Evolutionary conservation across 2,113 vertebrate species (phyloP), one percentile per base, ranked within the genome.

Genomic region (Sardina pilchardus): DNA sequence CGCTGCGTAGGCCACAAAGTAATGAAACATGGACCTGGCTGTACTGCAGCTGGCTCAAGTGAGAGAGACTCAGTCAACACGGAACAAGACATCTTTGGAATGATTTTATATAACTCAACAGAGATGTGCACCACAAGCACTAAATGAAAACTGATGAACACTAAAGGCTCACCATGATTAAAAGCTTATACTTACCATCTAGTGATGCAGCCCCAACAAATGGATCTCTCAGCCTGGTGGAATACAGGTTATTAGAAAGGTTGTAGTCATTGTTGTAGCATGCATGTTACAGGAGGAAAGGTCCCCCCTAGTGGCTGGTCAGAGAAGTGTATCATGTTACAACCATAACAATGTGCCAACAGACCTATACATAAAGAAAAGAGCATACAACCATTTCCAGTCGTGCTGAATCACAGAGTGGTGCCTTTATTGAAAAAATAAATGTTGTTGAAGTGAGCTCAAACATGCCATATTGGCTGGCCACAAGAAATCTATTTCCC

Each of bases 1-100:
- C 0, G 94, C 94, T 83, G 92, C 83, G 87, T 92, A 92, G 85
- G 94, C 86, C 3, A 96, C 87, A 85, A 91, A 88, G 90, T 95
- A 94, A 83, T 93, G 93, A 59, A 95, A 91, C 95, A 95, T 92
- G 45, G 42, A 44, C 56, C 53, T 44, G 56, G 56, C 30, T 5
- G 2, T 14, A 3, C 34, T 36, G 71, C 30, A 59, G 53, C 4
- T 59, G 24, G 53, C 53, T 59, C 0, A 0, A 24, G 21, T 24
- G 19, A 59, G 71, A 78, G 26, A 34, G 2, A 34, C 71, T 16
- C 30, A 78, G 30, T 78, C 71, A 78, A 17, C 71, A 36, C 12
- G 9, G n/a, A 67, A 12, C 53, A 59, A 59, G 24, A 59, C 19
- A 24, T 59, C 2, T 53, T 59, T 6, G 4, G 6, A 7, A 59